A percentile compares a stretch with the other conserved stretches of the same genome.
Evolutionary conservation across 2,113 vertebrate genomes (phyloP).

Genomic region (Carassius carassius): DNA sequence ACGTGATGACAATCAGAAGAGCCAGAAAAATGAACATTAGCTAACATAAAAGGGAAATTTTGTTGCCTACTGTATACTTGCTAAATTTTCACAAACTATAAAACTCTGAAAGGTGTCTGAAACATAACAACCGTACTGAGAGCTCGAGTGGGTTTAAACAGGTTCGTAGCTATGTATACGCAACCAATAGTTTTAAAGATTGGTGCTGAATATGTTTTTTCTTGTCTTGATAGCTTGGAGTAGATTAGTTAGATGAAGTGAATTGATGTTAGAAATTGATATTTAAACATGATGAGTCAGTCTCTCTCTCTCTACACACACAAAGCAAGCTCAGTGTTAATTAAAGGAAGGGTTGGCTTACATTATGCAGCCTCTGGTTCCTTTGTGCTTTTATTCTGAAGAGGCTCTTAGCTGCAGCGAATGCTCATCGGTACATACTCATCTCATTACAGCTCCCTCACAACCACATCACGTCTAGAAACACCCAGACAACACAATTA

Average conservation of each 20-base stretch:
- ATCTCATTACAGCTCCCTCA: constrained; percentile 55
- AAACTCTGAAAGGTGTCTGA: background rate
- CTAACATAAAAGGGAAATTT: background rate
- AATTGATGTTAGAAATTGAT: background rate
- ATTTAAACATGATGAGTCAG: constrained; percentile 24
- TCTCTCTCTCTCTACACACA: constrained; percentile 32
- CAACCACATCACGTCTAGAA: too few species aligned
- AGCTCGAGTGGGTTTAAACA: background rate
- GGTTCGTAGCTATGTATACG: too few species aligned
- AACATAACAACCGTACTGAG: background rate
- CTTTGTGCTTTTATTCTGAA: constrained; percentile 50
- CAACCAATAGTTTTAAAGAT: background rate
- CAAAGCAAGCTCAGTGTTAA: constrained; percentile 49
- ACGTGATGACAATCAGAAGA: background rate
- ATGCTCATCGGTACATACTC: constrained; percentile 52
- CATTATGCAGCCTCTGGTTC: constrained; percentile 53
- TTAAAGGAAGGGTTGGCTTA: constrained; percentile 49
- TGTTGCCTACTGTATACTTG: background rate
- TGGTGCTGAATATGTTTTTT: background rate
- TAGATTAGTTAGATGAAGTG: background rate
- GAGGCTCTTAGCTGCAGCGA: constrained; percentile 44
- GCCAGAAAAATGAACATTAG: background rate
- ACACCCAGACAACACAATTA: too few species aligned
- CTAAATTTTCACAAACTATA: background rate
- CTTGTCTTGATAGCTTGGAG: background rate